Conservation (phyloP, 2,888 invertebrate species). For the Hecatera dysodea region DNA sequence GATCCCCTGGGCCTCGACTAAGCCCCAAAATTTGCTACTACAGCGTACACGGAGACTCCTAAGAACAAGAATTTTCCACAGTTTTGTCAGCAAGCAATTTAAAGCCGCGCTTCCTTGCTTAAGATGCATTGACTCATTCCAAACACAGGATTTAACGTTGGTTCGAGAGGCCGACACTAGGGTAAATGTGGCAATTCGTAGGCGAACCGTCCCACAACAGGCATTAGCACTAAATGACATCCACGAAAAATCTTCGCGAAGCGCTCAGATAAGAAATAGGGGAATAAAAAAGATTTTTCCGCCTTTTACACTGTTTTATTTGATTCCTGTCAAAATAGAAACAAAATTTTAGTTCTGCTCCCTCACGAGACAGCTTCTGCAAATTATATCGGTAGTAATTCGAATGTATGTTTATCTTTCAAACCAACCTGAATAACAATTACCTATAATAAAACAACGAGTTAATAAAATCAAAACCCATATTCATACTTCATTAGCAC, state of each 20-base stretch:
- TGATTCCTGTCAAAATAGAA: constrained; percentile 69
- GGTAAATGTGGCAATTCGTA: constrained; percentile 89
- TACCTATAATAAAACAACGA: neutral
- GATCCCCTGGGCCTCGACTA: constrained; percentile 57
- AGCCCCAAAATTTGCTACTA: constrained; percentile 69
- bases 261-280: constrained; percentile 82
- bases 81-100: constrained; percentile 82
- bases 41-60: constrained; percentile 66
- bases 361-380: constrained; percentile 32
- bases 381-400: constrained; percentile 53
- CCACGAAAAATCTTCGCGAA: constrained; percentile 86
- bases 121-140: constrained; percentile 90
- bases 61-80: constrained; percentile 72
- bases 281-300: constrained; percentile 82
- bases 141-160: constrained; percentile 86
- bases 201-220: constrained; percentile 85
- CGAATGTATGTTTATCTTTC: constrained; percentile 28
- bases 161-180: constrained; percentile 79
- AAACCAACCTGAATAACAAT: neutral
- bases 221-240: constrained; percentile 90
- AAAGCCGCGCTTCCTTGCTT: constrained; percentile 84
- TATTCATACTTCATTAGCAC: neutral
- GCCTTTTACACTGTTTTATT: constrained; percentile 75
- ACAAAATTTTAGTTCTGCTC: constrained; percentile 43
- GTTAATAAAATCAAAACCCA: neutral